Percentiles rank a stretch among this genome's conserved stretches.
phyloP scores from a whole-genome alignment of 2,113 vertebrate genomes.

The Xiphophorus couchianus region DNA sequence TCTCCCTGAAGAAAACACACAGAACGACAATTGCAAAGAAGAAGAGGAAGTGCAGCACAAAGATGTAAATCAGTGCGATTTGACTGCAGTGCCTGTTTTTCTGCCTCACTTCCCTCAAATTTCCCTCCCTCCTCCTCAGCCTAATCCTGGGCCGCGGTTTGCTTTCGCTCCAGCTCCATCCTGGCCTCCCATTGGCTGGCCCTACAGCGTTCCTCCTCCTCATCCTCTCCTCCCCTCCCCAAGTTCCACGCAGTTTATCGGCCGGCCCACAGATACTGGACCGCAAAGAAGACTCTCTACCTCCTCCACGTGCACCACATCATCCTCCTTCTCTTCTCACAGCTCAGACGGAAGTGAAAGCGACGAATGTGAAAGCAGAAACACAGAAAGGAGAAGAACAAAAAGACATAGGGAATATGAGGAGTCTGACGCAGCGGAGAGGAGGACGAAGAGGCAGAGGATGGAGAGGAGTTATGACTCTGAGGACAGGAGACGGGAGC shows the following conservation, averaged over 20 bases:
- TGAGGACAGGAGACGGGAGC: slow-evolving; percentile 57
- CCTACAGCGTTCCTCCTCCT: slow-evolving; percentile 26
- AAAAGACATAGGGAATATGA: slow-evolving; percentile 38
- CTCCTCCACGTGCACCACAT: slow-evolving; percentile 58
- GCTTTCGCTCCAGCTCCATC: slow-evolving; percentile 40
- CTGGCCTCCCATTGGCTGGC: slow-evolving; percentile 25
- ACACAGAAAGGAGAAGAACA: slow-evolving; percentile 54
- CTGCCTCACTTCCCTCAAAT: background rate
- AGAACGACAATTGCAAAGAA: slow-evolving; percentile 39
- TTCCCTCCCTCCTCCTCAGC: slow-evolving; percentile 17
- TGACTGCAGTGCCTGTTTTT: background rate
- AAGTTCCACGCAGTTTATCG: slow-evolving; percentile 6
- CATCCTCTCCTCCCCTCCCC: slow-evolving; percentile 11
- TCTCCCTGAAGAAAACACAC: slow-evolving; percentile 44
- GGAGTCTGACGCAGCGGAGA: slow-evolving; percentile 31
- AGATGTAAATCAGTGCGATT: slow-evolving; percentile 1
- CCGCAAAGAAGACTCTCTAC: slow-evolving; percentile 52
- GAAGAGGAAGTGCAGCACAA: slow-evolving; percentile 4
- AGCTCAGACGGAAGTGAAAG: slow-evolving; percentile 56
- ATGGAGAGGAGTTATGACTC: slow-evolving; percentile 27
- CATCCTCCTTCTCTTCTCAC: slow-evolving; percentile 52
- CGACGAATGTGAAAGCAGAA: slow-evolving; percentile 43
- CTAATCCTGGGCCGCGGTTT: slow-evolving; percentile 34
- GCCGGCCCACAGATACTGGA: slow-evolving; percentile 18
- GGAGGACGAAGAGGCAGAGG: slow-evolving; percentile 46